phyloP scores from a whole-genome alignment of 2,113 vertebrate species.

The Pangasianodon hypophthalmus region DNA sequence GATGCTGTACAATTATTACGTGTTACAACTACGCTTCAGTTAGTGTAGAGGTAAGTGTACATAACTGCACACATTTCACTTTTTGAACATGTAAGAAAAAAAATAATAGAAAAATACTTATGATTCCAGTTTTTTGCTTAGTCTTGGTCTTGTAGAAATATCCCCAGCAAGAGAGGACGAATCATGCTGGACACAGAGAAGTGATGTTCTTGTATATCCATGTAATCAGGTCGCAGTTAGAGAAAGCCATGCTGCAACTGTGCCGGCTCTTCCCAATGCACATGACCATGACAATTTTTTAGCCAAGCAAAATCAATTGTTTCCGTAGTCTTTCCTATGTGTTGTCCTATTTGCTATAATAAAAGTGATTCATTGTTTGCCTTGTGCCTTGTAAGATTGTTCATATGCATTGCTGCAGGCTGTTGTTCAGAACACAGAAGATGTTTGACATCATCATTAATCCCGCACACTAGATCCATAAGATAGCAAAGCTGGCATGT shows the following conservation, averaged over 20 bases:
- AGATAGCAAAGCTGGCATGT: neutral
- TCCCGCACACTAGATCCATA: neutral
- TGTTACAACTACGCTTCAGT: too few species aligned
- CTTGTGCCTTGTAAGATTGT: neutral
- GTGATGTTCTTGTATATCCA: neutral
- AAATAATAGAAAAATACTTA: neutral
- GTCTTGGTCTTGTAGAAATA: neutral
- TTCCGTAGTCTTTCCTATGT: neutral
- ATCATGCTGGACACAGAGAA: neutral
- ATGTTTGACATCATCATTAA: slow-evolving; percentile 2
- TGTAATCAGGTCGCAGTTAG: neutral
- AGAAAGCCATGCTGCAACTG: neutral
- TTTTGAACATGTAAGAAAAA: too few species aligned
- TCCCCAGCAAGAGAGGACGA: neutral
- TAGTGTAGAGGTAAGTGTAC: too few species aligned
- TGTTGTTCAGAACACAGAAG: slow-evolving; percentile 19
- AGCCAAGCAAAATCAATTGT: slow-evolving; percentile 1
- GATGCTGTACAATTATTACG: neutral
- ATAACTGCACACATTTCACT: too few species aligned
- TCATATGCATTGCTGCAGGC: neutral
- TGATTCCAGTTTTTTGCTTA: neutral
- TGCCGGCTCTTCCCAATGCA: neutral
- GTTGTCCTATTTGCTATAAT: slow-evolving; percentile 2
- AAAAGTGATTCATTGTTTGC: neutral
- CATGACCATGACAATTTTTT: neutral